Base-by-base conservation (phyloP, 1,140 invertebrate genomes). In the Gryon sp. region DNA sequence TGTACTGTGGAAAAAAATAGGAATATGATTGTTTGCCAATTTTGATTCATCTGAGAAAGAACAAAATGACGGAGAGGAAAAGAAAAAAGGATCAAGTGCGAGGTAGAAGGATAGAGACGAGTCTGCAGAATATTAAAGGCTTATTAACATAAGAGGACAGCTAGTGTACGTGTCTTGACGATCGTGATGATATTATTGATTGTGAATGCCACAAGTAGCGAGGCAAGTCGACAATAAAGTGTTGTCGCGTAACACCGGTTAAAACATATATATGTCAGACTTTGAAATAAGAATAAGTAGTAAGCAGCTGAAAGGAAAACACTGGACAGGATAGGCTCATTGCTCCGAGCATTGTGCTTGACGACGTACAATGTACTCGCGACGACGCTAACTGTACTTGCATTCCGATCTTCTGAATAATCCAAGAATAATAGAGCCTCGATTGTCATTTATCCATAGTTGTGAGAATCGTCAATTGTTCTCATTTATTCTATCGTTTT, bases 101-200 rank as follows among this genome's bases (percentile, higher is more conserved):
- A 72, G 57, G 45, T 19, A 79, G 68, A 73, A 69, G 57, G 55
- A 75, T 60, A 69, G 43, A 55, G 59, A 62, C 74, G 63, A 72
- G 74, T 66, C 52, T 74, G 79, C 74, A 73, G 85, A 87, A 87
- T 86, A 87, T 86, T 86, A 86, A 87, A 77, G 72, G 79, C 76
- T 79, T 65, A 86, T 86, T 86, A 86, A 77, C 82, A 87, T 83
- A 84, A 86, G 80, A 82, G 80, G 79, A 84, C 80, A 81, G 77
- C 72, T 60, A 77, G 78, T 78, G 81, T 84, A 82, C 82, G 80
- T 84, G 85, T 84, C 82, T 76, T 79, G 55, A 41, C 63, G 80
- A 83, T 87, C 85, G 85, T 87, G 85, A 86, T 82, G 84, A 83
- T 84, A 81, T 86, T 87, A 87, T 87, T 85, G 85, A 87, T 87